These are phyloP conservation scores for Xiphorhynchus erythropygius DNA, from an alignment of 2,797 vertebrate species.

Conservation along the genomic window DNA sequence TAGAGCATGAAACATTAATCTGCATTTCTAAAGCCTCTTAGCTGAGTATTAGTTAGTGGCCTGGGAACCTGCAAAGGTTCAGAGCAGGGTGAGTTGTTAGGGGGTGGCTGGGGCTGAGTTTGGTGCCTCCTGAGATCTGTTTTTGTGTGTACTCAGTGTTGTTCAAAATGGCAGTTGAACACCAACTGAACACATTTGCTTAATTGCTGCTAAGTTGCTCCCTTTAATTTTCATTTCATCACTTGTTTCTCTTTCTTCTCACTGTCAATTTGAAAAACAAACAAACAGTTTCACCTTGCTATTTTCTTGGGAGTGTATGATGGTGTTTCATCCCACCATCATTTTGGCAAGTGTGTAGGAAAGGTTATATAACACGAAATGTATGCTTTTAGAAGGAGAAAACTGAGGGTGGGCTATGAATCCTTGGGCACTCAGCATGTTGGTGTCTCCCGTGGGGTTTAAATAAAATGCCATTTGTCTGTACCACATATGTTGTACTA, in stretches of 20 bases:
- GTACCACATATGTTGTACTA: not conserved
- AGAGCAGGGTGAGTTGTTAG: not conserved
- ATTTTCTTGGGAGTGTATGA: not conserved
- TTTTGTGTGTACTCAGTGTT: not conserved
- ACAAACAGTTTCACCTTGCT: not conserved
- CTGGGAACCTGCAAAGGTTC: constrained; percentile 1
- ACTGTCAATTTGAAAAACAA: not conserved
- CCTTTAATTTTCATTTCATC: not conserved
- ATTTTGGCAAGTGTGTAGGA: not conserved
- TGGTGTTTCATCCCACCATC: not conserved
- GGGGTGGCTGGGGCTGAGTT: not conserved
- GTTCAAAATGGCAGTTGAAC: not conserved
- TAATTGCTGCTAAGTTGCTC: not conserved
- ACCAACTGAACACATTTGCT: not conserved
- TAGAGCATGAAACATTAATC: constrained; percentile 64
- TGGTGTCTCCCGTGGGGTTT: not conserved
- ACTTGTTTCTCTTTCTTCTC: not conserved
- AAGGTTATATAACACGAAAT: not conserved
- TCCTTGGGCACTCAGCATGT: not conserved
- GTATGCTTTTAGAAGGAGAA: not conserved
- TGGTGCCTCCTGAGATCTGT: not conserved
- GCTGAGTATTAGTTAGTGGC: not conserved
- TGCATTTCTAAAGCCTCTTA: constrained; percentile 61
- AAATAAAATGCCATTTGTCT: not conserved
- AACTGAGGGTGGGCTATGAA: not conserved